These are phyloP conservation scores for Pelodytes ibericus DNA, from an alignment of 2,797 vertebrate species.

Conservation along the genomic window DNA sequence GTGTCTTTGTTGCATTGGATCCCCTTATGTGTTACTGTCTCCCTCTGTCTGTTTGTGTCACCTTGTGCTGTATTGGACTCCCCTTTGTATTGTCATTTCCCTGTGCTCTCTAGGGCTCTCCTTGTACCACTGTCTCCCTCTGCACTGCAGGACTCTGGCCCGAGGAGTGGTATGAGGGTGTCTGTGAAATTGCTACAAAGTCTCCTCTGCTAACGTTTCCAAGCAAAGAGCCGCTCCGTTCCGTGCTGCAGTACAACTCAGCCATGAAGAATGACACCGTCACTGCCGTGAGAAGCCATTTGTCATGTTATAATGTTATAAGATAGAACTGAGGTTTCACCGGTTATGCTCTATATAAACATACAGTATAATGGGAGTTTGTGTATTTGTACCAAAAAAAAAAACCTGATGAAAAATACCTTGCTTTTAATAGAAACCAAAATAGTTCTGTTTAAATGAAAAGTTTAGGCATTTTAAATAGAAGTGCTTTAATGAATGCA, in stretches of 20 bases:
- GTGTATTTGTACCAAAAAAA: no score
- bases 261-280: slow-evolving; percentile 97
- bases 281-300: slow-evolving; percentile 76
- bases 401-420: no score
- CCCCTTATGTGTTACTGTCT: background rate
- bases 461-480: no score
- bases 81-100: slow-evolving; percentile 1
- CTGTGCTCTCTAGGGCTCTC: background rate
- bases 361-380: no score
- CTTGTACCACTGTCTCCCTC: slow-evolving; percentile 13
- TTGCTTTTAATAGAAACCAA: no score
- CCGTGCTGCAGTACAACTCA: slow-evolving; percentile 96
- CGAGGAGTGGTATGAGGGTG: slow-evolving; percentile 96
- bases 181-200: slow-evolving; percentile 96
- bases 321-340: no score
- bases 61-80: background rate
- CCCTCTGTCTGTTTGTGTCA: no score
- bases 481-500: no score
- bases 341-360: no score
- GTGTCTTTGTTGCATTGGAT: background rate
- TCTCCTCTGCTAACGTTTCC: slow-evolving; percentile 93
- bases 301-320: background rate
- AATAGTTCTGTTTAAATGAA: no score
- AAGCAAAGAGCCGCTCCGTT: slow-evolving; percentile 91
- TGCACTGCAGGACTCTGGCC: slow-evolving; percentile 87